These are phyloP conservation scores for Cavia porcellus DNA, from an alignment of 2,113 vertebrate genomes.

Conservation along the genomic window DNA sequence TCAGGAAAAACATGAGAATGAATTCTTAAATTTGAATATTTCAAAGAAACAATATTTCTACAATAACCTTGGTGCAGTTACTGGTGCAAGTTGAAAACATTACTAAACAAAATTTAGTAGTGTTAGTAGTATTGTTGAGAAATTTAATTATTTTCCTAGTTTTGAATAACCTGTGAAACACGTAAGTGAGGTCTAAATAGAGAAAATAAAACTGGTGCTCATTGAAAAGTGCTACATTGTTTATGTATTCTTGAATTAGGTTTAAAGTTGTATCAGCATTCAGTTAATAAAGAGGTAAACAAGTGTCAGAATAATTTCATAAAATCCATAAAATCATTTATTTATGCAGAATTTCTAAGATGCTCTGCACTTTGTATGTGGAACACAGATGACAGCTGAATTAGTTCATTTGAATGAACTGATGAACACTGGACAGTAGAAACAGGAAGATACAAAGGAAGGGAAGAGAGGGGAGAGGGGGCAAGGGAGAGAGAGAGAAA, in stretches of 20 bases:
- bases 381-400: background rate
- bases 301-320: background rate
- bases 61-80: background rate
- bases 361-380: background rate
- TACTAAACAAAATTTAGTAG: background rate
- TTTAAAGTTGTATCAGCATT: background rate
- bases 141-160: background rate
- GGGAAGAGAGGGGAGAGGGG: background rate
- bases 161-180: background rate
- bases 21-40: slow-evolving; percentile 6
- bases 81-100: background rate
- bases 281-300: background rate
- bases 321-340: background rate
- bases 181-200: background rate
- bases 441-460: background rate
- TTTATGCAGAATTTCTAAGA: slow-evolving; percentile 1
- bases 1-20: background rate
- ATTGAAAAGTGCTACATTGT: background rate
- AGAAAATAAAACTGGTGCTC: background rate
- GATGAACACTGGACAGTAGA: background rate
- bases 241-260: background rate
- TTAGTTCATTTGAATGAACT: background rate
- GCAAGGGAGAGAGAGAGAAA: background rate
- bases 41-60: background rate
- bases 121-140: background rate